Conservation (phyloP, 2,888 invertebrate genomes). For the Leistus spinibarbis region DNA sequence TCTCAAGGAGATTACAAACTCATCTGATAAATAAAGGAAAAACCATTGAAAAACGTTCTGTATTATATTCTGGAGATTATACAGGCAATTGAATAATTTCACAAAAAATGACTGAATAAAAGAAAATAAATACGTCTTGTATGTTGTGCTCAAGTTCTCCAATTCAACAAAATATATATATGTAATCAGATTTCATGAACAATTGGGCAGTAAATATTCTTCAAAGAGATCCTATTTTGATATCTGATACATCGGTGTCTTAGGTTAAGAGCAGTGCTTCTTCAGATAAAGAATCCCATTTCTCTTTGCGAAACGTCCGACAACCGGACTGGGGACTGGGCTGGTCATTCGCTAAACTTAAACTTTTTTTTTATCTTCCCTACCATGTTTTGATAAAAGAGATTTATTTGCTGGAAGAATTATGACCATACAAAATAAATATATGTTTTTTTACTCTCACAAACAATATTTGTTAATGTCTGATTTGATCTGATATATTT, state of each 20-base stretch:
- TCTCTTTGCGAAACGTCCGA: conserved; percentile 7
- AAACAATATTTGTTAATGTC: background rate
- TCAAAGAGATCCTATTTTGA: conserved; percentile 39
- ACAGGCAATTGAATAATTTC: conserved; percentile 38
- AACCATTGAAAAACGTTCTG: background rate
- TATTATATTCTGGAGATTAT: conserved; percentile 14
- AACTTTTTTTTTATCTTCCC: conserved; percentile 24
- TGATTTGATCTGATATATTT: background rate
- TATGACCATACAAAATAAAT: conserved; percentile 1
- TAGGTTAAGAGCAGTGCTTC: conserved; percentile 2
- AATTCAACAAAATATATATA: conserved; percentile 29
- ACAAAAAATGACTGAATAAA: conserved; percentile 16
- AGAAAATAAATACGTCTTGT: conserved; percentile 29
- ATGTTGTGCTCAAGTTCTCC: conserved; percentile 12
- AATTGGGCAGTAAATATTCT: conserved; percentile 42
- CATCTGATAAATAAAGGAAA: background rate
- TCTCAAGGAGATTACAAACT: too few relatives aligned
- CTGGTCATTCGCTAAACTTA: conserved; percentile 5
- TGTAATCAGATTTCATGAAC: conserved; percentile 44
- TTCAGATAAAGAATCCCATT: conserved; percentile 35
- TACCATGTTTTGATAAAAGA: conserved; percentile 28
- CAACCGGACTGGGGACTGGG: background rate
- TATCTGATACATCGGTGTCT: conserved; percentile 35
- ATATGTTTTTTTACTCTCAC: background rate
- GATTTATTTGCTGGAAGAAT: conserved; percentile 24